phyloP scores from a whole-genome alignment of 2,113 vertebrate species.

The Suricata suricatta region DNA sequence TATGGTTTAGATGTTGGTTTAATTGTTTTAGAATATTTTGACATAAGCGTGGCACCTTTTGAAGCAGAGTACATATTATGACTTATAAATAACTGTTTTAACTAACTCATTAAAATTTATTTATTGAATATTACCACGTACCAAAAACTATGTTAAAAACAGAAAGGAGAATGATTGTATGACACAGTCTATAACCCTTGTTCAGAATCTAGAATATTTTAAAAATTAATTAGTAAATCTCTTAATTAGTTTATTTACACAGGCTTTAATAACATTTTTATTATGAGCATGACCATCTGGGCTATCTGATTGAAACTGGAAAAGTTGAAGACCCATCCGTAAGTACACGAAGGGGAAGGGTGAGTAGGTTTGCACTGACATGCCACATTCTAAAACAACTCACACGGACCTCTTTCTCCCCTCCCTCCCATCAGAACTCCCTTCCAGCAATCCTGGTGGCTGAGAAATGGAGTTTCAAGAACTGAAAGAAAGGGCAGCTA shows the following conservation, averaged over 20 bases:
- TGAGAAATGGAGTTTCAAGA: constrained; percentile 18
- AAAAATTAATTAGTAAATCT: constrained; percentile 26
- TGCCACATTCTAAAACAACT: constrained; percentile 3
- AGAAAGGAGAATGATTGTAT: background rate
- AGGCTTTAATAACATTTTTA: constrained; percentile 20
- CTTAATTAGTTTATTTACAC: constrained; percentile 55
- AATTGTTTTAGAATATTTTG: constrained; percentile 47
- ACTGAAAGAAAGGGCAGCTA: background rate
- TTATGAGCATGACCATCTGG: background rate
- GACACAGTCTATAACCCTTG: background rate
- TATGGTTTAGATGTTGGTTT: constrained; percentile 12
- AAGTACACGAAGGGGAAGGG: background rate
- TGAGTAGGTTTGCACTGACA: background rate
- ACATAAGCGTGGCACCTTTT: background rate
- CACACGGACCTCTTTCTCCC: background rate
- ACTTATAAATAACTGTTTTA: constrained; percentile 26
- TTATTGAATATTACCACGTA: background rate
- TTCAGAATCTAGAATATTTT: background rate
- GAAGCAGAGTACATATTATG: constrained; percentile 6
- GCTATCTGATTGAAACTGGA: background rate
- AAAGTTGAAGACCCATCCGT: background rate
- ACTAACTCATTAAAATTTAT: constrained; percentile 40
- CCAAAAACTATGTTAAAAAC: background rate
- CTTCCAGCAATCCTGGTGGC: background rate
- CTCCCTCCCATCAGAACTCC: background rate